phyloP scores from a whole-genome alignment of 2,797 vertebrate species.

The Onychomys torridus region DNA sequence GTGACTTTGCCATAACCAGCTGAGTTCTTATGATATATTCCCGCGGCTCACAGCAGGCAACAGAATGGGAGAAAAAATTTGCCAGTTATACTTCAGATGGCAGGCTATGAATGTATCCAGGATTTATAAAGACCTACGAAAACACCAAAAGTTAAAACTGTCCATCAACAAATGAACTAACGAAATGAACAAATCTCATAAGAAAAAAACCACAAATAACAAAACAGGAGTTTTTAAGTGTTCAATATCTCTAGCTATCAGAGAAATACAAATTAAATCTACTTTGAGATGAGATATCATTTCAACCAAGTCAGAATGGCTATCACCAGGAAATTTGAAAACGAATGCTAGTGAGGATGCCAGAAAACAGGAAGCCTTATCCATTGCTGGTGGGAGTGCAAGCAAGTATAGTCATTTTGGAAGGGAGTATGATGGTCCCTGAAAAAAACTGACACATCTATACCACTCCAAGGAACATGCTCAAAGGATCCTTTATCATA shows the following conservation, averaged over 20 bases:
- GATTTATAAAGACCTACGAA: neutral
- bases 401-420: neutral
- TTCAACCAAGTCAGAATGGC: neutral
- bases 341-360: neutral
- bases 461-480: neutral
- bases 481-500: neutral
- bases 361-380: neutral
- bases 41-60: neutral
- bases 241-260: neutral
- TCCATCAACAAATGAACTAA: neutral
- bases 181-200: neutral
- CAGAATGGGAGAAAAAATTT: neutral
- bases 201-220: neutral
- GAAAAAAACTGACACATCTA: neutral
- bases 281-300: neutral
- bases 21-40: no score
- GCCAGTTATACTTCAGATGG: neutral
- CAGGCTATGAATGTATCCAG: neutral
- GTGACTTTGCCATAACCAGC: no score
- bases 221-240: neutral
- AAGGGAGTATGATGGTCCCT: neutral
- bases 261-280: neutral
- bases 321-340: neutral
- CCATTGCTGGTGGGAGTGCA: neutral
- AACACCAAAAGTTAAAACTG: neutral